Base-by-base conservation (phyloP, 2,888 invertebrate species). In the Melanotus villosus region DNA sequence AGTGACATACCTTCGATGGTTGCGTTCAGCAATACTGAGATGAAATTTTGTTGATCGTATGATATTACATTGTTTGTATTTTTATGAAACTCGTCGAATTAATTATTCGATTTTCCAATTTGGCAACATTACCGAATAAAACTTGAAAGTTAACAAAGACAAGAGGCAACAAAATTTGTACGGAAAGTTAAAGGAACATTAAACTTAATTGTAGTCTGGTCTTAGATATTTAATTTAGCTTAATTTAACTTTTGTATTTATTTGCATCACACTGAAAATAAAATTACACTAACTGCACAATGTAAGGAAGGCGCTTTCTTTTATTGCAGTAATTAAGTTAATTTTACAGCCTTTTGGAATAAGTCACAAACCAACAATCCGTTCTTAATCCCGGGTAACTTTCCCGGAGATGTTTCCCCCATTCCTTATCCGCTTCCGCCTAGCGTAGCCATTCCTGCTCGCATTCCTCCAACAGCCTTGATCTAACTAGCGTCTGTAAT, bases 291-390 rank as follows among this genome's bases (percentile, higher is more conserved):
- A 76, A 73, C 57, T 68, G 71, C 73, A 73, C 72, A 75, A 73
- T 72, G 74, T 74, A 68, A 75, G 75, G 74, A 75, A 74, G 77
- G 74, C 74, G 77, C 77, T 77, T 81, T 80, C 79, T 81, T 80
- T 81, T 80, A 81, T 78, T 79, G 72, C 75, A 65, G 70, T 75
- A 80, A 80, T 82, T 81, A 80, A 81, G 77, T 81, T 80, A 80
- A 82, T 82, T 82, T 81, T 80, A 81, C 80, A 81, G 78, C 79
- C 80, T 76, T 66, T 70, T 79, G 75, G 79, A 79, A 79, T 80
- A 80, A 81, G 79, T 80, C 79, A 77, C 80, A 80, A 78, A 80
- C 80, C 81, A 81, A 80, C 80, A 80, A 82, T 79, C 79, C 80
- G 77, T 77, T 80, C 77, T 78, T 80, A 81, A 81, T 81, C 80